phyloP scores from a whole-genome alignment of 2,113 vertebrate species.

The Gallinago paraguaiae region DNA sequence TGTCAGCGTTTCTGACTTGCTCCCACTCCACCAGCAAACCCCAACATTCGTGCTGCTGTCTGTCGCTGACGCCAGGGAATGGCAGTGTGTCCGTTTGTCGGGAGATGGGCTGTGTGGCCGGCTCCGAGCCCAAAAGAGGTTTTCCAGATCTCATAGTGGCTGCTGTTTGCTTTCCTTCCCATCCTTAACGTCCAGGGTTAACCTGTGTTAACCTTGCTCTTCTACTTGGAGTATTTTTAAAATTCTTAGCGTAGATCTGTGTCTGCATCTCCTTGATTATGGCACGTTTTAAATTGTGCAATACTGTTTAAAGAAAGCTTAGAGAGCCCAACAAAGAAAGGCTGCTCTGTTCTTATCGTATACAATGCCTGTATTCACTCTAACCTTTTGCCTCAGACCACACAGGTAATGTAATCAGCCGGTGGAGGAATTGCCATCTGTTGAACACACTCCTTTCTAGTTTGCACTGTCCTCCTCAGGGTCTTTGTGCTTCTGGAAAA shows the following conservation, averaged over 20 bases:
- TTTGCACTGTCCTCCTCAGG: not conserved
- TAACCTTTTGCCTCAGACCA: conserved; percentile 28
- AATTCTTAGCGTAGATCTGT: not conserved
- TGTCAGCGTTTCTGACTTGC: rapidly evolving
- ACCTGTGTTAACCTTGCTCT: not conserved
- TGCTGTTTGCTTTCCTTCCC: not conserved
- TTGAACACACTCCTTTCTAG: not conserved
- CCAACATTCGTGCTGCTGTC: not conserved
- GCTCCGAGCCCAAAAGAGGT: not conserved
- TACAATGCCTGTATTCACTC: conserved; percentile 26
- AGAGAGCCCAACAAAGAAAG: conserved; percentile 25
- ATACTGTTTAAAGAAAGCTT: not conserved
- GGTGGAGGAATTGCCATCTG: not conserved
- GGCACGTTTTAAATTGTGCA: not conserved
- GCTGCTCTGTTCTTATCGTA: conserved; percentile 12
- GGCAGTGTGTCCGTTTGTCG: rapidly evolving
- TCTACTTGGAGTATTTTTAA: not conserved
- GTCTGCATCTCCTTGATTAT: not conserved
- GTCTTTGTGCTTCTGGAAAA: not conserved
- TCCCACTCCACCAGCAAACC: not conserved
- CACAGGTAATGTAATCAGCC: conserved; percentile 36
- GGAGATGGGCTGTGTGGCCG: not conserved
- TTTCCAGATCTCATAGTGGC: not conserved
- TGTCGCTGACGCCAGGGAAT: not conserved
- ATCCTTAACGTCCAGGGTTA: not conserved